Evolutionary conservation across 1,140 invertebrate genomes (phyloP).

Genomic region (Dermatophagoides farinae): DNA sequence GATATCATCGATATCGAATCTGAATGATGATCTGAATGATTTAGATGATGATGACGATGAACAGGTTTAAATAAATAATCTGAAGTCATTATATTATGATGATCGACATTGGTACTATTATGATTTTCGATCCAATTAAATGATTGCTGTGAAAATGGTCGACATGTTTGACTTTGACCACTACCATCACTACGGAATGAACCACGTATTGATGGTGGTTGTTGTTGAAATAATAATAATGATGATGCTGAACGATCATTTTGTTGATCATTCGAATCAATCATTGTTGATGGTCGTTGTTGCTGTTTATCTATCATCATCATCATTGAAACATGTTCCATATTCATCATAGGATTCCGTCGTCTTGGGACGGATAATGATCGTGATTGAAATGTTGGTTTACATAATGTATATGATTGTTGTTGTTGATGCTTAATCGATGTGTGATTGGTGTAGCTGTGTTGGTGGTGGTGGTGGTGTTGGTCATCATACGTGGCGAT

Average conservation of each 20-base stretch:
- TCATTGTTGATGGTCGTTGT: background rate
- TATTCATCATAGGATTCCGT: constrained; percentile 23
- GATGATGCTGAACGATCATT: constrained; percentile 25
- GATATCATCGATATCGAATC: too few species aligned
- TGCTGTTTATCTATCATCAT: background rate
- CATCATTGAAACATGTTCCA: background rate
- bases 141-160: constrained; percentile 26
- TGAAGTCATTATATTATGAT: too few species aligned
- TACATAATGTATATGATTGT: background rate
- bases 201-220: constrained; percentile 36
- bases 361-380: constrained; percentile 1
- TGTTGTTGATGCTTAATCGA: background rate
- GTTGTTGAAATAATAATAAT: constrained; percentile 32
- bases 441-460: background rate
- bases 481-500: background rate
- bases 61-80: too few species aligned
- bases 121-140: too few species aligned
- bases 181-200: constrained; percentile 46
- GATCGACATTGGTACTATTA: too few species aligned
- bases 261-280: background rate
- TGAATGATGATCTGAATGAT: too few species aligned
- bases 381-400: background rate
- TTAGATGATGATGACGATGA: too few species aligned
- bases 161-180: constrained; percentile 28
- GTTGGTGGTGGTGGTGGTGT: background rate